Percentiles rank a stretch among this genome's conserved stretches.
Conservation (phyloP, 2,113 vertebrate genomes). For the Bucco capensis region DNA sequence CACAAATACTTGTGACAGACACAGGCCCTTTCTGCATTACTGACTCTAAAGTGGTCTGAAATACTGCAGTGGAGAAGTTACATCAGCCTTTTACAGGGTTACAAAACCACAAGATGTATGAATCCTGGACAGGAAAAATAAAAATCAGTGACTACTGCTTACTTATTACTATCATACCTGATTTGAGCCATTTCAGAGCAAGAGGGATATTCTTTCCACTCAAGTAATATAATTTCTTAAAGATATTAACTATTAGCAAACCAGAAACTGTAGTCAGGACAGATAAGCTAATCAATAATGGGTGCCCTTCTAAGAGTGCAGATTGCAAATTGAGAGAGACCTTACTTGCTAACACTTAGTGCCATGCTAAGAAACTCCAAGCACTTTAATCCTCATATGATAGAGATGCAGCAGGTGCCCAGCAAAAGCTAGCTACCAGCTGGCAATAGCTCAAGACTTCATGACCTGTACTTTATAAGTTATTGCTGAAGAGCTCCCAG, state of each 20-base stretch:
- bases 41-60: not conserved
- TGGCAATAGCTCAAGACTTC: not conserved
- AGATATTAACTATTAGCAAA: not conserved
- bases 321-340: not conserved
- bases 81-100: not conserved
- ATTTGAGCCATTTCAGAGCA: not conserved
- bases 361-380: not conserved
- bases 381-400: not conserved
- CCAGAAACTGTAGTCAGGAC: not conserved
- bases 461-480: not conserved
- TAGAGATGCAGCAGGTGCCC: not conserved
- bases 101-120: not conserved
- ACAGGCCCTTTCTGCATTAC: not conserved
- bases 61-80: not conserved
- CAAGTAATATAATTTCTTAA: not conserved
- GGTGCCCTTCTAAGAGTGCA: not conserved
- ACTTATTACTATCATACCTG: not conserved
- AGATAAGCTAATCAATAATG: not conserved
- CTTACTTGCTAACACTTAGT: too few species aligned
- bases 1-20: not conserved
- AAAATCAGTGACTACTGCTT: not conserved
- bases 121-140: not conserved
- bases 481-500: slow-evolving; percentile 1
- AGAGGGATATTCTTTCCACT: not conserved
- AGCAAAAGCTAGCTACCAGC: not conserved